Conservation (phyloP, 2,113 vertebrate genomes). For the Centropristis striata region DNA sequence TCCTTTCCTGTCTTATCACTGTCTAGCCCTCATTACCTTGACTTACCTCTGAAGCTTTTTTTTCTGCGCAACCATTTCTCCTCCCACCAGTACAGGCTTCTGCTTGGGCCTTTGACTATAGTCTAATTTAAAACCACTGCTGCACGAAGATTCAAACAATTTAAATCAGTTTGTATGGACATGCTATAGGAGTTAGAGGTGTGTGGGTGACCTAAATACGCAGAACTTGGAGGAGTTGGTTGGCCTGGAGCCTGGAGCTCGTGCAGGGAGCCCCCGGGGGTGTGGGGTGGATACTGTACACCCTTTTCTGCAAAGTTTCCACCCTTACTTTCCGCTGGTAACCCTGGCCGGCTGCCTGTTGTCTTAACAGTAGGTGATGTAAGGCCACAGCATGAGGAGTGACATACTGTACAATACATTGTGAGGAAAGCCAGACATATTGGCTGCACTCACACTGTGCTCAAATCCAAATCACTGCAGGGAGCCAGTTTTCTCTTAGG, state of each 20-base stretch:
- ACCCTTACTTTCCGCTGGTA: constrained; percentile 64
- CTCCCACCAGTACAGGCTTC: constrained; percentile 68
- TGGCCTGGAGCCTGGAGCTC: constrained; percentile 53
- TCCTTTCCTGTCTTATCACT: constrained; percentile 30
- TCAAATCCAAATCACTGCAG: constrained; percentile 47
- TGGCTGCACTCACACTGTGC: constrained; percentile 51
- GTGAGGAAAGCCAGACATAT: constrained; percentile 59
- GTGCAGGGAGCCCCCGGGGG: constrained; percentile 56
- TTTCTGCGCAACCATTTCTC: constrained; percentile 72
- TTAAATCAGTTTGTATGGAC: constrained; percentile 45
- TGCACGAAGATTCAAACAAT: constrained; percentile 59
- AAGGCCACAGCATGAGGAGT: constrained; percentile 63
- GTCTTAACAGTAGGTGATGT: constrained; percentile 75
- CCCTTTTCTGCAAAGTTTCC: constrained; percentile 74
- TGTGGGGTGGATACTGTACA: constrained; percentile 68
- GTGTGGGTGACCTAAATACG: constrained; percentile 65
- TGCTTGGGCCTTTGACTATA: constrained; percentile 64
- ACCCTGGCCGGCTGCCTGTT: constrained; percentile 53
- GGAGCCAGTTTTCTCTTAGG: constrained; percentile 30
- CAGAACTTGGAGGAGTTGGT: constrained; percentile 51
- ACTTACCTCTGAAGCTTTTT: constrained; percentile 66
- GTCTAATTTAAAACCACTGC: constrained; percentile 71
- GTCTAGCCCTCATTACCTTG: constrained; percentile 50
- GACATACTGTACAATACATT: constrained; percentile 68
- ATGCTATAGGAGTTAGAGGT: constrained; percentile 43